Base-by-base conservation (phyloP, 1,140 invertebrate genomes). In the Procambarus clarkii region DNA sequence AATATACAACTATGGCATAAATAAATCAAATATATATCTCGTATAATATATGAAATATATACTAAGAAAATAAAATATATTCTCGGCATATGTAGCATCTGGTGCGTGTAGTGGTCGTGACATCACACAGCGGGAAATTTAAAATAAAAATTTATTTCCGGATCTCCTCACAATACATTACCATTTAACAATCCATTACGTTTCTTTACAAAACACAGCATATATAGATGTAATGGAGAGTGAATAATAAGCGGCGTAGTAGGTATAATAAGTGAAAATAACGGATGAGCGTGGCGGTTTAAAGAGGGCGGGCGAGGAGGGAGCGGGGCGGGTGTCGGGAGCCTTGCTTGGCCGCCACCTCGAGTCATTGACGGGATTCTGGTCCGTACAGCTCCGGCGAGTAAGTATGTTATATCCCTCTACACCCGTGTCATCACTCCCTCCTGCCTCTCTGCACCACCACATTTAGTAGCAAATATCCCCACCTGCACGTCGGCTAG, bases 341-440 rank as follows among this genome's bases (percentile, higher is more conserved):
- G 82, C 71, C 86, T 81, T 80, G 74, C 78, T 13, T 5, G 13
- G 74, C 74, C 74, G 45, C 82, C 82, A 69, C 83, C 89, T 86
- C 54, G n/a, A 54, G 21, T 60, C 77, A 46, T 88, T 91, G 89
- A 91, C 83, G 89, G 89, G 82, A 91, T 50, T 91, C 89, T 91
- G 50, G 83, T 91, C 89, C 89, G 82, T 91, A 91, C 54, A 71
- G 76, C 77, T 79, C 21, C 44, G n/a, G 1, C 21, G 18, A 18
- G 82, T 80, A 45, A 54, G 60, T 79, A 50, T 34, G 34, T 50
- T 80, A 79, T 86, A 91, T 91, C 89, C 54, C 78, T 46, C 46
- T 91, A 50, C 86, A 79, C 8, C 83, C 44, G 11, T 46, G 78
- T 46, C 74, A 91, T 91, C 89, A 34, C 44, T 54, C 11, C 34